A percentile compares a stretch with the other conserved stretches of the same genome.
Conservation (phyloP, 2,113 vertebrate genomes). For the Charina bottae region DNA sequence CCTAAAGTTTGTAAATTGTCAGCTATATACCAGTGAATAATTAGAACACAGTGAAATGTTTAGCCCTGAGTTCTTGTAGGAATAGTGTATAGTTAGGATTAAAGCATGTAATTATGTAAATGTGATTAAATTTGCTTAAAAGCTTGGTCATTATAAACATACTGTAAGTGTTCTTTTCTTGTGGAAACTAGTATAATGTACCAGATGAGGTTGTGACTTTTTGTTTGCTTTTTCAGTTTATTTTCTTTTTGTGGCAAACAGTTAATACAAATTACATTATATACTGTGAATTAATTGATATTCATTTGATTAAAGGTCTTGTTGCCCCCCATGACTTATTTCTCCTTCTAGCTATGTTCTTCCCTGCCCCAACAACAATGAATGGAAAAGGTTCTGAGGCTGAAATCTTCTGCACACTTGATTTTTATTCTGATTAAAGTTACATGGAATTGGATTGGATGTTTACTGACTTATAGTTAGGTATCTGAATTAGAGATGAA, state of each 20-base stretch:
- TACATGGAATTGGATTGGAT: not conserved
- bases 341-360: not conserved
- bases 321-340: not conserved
- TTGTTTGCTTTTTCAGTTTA: not conserved
- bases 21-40: not conserved
- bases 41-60: not conserved
- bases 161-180: not conserved
- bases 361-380: not conserved
- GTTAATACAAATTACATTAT: not conserved
- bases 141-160: not conserved
- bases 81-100: not conserved
- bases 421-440: not conserved
- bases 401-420: not conserved
- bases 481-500: not conserved
- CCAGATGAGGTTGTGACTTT: not conserved
- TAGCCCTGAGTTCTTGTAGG: not conserved
- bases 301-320: not conserved
- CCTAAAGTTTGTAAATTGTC: not conserved
- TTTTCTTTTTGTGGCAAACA: not conserved
- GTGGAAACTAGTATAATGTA: not conserved
- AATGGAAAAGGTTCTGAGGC: not conserved
- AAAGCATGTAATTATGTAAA: constrained; percentile 8
- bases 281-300: not conserved
- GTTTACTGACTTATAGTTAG: not conserved
- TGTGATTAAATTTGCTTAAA: not conserved